These are phyloP conservation scores for Monoplex corrugatus DNA, from an alignment of 2,888 invertebrate species.

Conservation along the genomic window DNA sequence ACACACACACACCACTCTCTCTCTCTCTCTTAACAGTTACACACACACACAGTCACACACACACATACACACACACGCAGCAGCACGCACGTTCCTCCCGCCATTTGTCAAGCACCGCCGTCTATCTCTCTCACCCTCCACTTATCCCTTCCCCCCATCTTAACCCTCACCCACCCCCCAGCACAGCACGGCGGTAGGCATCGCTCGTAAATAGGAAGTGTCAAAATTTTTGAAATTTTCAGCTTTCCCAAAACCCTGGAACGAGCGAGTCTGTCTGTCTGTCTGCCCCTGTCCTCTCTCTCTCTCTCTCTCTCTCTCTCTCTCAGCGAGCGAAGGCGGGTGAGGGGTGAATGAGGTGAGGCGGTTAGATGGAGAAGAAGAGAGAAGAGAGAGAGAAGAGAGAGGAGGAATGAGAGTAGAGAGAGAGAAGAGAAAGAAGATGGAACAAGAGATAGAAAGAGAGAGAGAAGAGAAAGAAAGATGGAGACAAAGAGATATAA, in stretches of 20 bases:
- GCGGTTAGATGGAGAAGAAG: not conserved
- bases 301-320: too few relatives aligned
- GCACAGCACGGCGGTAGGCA: not conserved
- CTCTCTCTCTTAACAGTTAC: too few relatives aligned
- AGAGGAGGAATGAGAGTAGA: not conserved
- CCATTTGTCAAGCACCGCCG: not conserved
- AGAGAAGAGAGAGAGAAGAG: not conserved
- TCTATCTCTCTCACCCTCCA: not conserved
- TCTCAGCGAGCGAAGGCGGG: too few relatives aligned
- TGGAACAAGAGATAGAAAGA: not conserved
- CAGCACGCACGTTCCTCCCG: too few relatives aligned
- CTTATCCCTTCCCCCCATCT: not conserved
- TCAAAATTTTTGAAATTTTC: slow-evolving; percentile 40
- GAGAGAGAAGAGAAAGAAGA: not conserved
- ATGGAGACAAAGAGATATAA: too few relatives aligned
- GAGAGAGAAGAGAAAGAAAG: not conserved
- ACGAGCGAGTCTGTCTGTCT: too few relatives aligned
- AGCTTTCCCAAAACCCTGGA: too few relatives aligned
- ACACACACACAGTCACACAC: too few relatives aligned
- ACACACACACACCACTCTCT: too few relatives aligned
- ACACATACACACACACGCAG: too few relatives aligned
- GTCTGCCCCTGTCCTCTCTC: too few relatives aligned
- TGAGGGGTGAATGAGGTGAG: not conserved
- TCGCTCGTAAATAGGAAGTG: slow-evolving; percentile 35
- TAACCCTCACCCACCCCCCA: too few relatives aligned